Evolutionary conservation across 2,797 vertebrate genomes (phyloP).

Genomic region (Macroramphosus scolopax): DNA sequence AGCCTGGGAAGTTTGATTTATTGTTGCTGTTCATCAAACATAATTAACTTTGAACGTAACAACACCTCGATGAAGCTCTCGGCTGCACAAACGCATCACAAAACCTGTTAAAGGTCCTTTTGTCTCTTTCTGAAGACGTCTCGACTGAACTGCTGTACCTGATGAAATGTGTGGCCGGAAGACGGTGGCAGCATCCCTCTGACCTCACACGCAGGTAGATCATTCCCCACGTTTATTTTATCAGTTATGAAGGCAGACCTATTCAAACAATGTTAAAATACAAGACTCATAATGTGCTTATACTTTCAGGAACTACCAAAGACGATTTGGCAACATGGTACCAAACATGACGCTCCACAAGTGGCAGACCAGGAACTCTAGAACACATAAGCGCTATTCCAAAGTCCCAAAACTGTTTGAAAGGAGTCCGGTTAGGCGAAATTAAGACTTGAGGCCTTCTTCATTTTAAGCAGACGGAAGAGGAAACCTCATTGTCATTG

Average conservation of each 20-base stretch:
- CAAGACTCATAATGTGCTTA: background rate
- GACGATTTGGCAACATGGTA: slow-evolving; percentile 14
- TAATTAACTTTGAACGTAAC: too few relatives aligned
- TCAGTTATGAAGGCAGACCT: background rate
- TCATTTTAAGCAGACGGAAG: too few relatives aligned
- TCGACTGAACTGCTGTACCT: slow-evolving; percentile 72
- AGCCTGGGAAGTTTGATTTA: too few relatives aligned
- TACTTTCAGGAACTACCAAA: slow-evolving; percentile 75
- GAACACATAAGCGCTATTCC: slow-evolving; percentile 63
- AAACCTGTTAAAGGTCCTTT: background rate
- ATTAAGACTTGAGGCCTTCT: too few relatives aligned
- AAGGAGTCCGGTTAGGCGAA: too few relatives aligned
- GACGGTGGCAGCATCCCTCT: slow-evolving; percentile 76
- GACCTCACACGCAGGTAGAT: slow-evolving; percentile 82
- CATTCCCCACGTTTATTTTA: background rate
- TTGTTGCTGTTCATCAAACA: too few relatives aligned
- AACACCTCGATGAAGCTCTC: too few relatives aligned
- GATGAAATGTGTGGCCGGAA: slow-evolving; percentile 69
- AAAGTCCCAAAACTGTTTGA: slow-evolving; percentile 65
- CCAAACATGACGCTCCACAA: slow-evolving; percentile 52
- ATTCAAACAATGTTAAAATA: background rate
- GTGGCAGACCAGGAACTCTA: slow-evolving; percentile 62
- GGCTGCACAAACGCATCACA: too few relatives aligned
- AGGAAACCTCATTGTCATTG: too few relatives aligned
- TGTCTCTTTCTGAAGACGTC: slow-evolving; percentile 56